Conservation (phyloP, 2,888 invertebrate species). For the Ceriagrion tenellum region DNA sequence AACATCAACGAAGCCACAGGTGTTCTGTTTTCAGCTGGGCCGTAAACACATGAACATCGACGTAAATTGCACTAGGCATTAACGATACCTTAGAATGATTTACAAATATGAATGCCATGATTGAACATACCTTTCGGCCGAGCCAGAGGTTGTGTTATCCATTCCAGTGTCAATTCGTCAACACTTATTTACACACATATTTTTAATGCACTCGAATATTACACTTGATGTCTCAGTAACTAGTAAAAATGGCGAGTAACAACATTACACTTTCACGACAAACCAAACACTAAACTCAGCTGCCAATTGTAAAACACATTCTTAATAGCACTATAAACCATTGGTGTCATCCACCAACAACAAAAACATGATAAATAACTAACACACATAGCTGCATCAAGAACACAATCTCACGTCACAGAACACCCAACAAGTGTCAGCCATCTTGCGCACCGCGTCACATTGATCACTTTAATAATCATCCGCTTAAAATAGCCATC, state of each 20-base stretch:
- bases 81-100: not conserved
- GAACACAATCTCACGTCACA: slow-evolving; percentile 73
- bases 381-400: slow-evolving; percentile 63
- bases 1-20: slow-evolving; percentile 65
- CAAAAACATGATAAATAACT: slow-evolving; percentile 39
- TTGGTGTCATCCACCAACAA: slow-evolving; percentile 58
- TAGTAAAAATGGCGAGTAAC: slow-evolving; percentile 64
- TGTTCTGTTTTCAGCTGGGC: slow-evolving; percentile 61
- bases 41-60: slow-evolving; percentile 62
- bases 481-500: slow-evolving; percentile 44
- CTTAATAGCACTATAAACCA: slow-evolving; percentile 63
- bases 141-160: slow-evolving; percentile 73
- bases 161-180: slow-evolving; percentile 70
- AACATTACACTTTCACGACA: slow-evolving; percentile 66
- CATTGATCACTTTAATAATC: slow-evolving; percentile 48
- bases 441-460: slow-evolving; percentile 76
- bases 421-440: slow-evolving; percentile 78
- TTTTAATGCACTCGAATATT: slow-evolving; percentile 70
- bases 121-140: slow-evolving; percentile 73
- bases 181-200: slow-evolving; percentile 70
- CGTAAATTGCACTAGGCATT: slow-evolving; percentile 6
- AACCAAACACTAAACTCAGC: slow-evolving; percentile 70
- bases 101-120: not conserved
- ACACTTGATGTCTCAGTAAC: slow-evolving; percentile 70
- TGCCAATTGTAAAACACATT: slow-evolving; percentile 70